Base-by-base conservation (phyloP, 2,888 invertebrate species). In the Drosophila demipolita region DNA sequence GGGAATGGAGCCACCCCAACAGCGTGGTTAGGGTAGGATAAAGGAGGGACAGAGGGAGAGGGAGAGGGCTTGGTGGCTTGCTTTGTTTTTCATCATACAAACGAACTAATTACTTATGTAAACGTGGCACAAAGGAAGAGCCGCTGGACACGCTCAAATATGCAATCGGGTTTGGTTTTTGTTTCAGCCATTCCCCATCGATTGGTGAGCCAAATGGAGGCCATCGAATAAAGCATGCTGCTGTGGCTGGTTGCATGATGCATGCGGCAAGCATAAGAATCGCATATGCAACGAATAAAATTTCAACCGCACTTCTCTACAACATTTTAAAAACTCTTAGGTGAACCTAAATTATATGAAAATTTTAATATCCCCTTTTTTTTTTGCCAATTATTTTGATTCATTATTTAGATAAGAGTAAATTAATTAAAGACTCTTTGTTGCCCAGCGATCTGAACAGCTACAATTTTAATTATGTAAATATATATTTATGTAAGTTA, bases 41-140 rank as follows among this genome's bases (percentile, higher is more conserved):
- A 29, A 0, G 17, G 3, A 2, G 23, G 6, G 11, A 29, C 2
- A 7, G 38, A 6, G 11, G 12, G 6, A 20, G 17, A 8, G 1
- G 17, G 3, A n/a, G n/a, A n/a, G n/a, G n/a, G n/a, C n/a, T n/a
- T n/a, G 26, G 29, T 49, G n/a, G 0, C 5, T 29, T 17, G 6
- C 12, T 11, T 33, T 5, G 29, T 17, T 9, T 29, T 40, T 38
- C 49, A 20, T n/a, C 52, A 66, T 63, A 62, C 64, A 76, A 82
- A 79, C 79, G 66, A 70, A 70, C 62, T 71, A 80, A 80, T 87
- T 85, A 85, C 78, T 87, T 82, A 88, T 88, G 83, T 86, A 87
- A 66, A 78, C 70, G 67, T 66, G 69, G 64, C 42, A 45, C 53
- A 64, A 68, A 57, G 59, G 55, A 61, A 50, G 48, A 32, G 50